Base-by-base conservation (phyloP, 37 sponge, comb jelly and placozoan species). In the Halichondria panicea region DNA sequence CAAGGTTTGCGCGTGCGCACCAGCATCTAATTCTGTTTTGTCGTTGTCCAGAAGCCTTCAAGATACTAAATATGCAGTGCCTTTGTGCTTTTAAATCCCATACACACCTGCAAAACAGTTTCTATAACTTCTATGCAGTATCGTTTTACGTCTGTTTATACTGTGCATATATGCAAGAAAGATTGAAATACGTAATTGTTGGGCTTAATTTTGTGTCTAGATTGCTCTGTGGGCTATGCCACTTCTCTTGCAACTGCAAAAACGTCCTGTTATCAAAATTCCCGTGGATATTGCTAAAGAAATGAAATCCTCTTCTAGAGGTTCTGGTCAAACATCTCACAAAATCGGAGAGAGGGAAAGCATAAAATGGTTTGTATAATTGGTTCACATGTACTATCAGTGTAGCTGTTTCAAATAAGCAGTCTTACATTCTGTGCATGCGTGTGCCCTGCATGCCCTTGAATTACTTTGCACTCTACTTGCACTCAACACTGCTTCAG, bases 261-360 rank as follows among this genome's bases (percentile, higher is more conserved):
- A 85, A 58, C 43, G 79, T 37, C 44, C 46, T 9, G 34, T 38
- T 31, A 52, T 22, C 0, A 85, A 64, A 43, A 46, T 78, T 6
- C 72, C 86, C 39, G 71, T 85, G 42, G 79, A 85, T 48, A 30
- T 85, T 7, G 43, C 41, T 3, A 61, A 70, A 40, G 66, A 77
- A 78, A 72, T 72, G 74, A 52, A 35, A 31, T 66, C n/a, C 6
- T 59, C 62, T 22, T 37, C 36, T 22, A 8, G 33, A 36, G 34
- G 8, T 34, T 18, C 28, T 19, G 12, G 4, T 74, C 6, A 40
- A 21, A n/a, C n/a, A n/a, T n/a, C n/a, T n/a, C n/a, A n/a, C n/a
- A n/a, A n/a, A n/a, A n/a, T 18, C 15, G 89, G 82, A 81, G 83
- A 86, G 56, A 76, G 92, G 55, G 71, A 77, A 56, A 78, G 82